A percentile compares a stretch with the other conserved stretches of the same genome.
These are phyloP conservation scores for Aquatica leii DNA, from an alignment of 2,888 invertebrate species.

Conservation along the genomic window DNA sequence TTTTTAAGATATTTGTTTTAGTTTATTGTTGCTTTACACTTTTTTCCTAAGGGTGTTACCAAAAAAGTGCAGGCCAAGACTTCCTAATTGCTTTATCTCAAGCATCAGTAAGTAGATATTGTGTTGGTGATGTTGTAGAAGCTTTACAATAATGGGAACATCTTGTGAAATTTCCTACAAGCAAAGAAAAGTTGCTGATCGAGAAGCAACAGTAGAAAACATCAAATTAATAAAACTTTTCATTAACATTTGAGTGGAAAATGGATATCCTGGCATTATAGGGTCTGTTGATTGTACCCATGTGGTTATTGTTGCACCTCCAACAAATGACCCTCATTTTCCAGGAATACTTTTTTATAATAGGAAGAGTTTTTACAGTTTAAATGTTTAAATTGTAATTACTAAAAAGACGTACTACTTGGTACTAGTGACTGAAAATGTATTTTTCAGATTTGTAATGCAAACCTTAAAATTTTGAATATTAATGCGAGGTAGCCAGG, in stretches of 20 bases:
- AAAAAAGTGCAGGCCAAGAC: neutral
- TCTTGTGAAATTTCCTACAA: neutral
- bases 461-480: neutral
- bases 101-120: neutral
- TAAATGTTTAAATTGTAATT: slow-evolving; percentile 12
- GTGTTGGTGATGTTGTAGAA: neutral
- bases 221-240: slow-evolving; percentile 1
- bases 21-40: no score
- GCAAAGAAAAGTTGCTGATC: neutral
- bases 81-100: neutral
- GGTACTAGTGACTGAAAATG: no score
- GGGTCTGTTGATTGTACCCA: slow-evolving; percentile 1
- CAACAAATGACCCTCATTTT: neutral
- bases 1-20: no score
- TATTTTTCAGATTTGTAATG: slow-evolving; percentile 4
- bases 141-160: neutral
- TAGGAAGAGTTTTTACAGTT: slow-evolving; percentile 7
- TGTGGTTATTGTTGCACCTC: slow-evolving; percentile 1
- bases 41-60: neutral
- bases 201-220: neutral
- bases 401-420: neutral
- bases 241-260: neutral
- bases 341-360: slow-evolving; percentile 7
- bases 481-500: slow-evolving; percentile 5
- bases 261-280: slow-evolving; percentile 12